These are phyloP conservation scores for Drosophila gaucha DNA, from an alignment of 2,888 invertebrate genomes.

Conservation along the genomic window DNA sequence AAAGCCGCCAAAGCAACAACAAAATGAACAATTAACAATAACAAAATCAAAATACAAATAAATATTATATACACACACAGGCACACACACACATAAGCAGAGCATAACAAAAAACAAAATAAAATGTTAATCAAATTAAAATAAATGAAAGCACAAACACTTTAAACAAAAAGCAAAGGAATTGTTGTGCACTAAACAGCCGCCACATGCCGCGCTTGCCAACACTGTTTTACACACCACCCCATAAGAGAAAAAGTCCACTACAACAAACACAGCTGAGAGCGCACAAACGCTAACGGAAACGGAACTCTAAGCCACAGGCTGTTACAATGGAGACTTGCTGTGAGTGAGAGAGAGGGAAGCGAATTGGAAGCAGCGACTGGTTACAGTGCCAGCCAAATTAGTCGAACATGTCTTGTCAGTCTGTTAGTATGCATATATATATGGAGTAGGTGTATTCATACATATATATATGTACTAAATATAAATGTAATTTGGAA, in stretches of 20 bases:
- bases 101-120: neutral
- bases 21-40: constrained; percentile 10
- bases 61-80: neutral
- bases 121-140: neutral
- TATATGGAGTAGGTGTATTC: constrained; percentile 21
- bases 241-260: neutral
- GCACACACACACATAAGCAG: neutral
- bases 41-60: constrained; percentile 8
- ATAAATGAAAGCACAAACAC: constrained; percentile 1
- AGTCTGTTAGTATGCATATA: constrained; percentile 49
- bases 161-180: neutral
- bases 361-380: constrained; percentile 11
- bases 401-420: constrained; percentile 45
- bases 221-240: constrained; percentile 13
- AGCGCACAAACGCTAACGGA: constrained; percentile 1
- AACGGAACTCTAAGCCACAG: neutral
- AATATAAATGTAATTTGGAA: constrained; percentile 4
- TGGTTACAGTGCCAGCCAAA: constrained; percentile 32
- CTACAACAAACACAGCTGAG: neutral
- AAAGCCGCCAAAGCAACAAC: constrained; percentile 13
- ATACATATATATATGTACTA: constrained; percentile 14
- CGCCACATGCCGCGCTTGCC: constrained; percentile 5
- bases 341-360: neutral
- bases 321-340: neutral
- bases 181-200: neutral